These are phyloP conservation scores for Aurelia sp. DNA, from an alignment of 30 jellyfish, hydroid and myxozoan genomes.

Conservation along the genomic window DNA sequence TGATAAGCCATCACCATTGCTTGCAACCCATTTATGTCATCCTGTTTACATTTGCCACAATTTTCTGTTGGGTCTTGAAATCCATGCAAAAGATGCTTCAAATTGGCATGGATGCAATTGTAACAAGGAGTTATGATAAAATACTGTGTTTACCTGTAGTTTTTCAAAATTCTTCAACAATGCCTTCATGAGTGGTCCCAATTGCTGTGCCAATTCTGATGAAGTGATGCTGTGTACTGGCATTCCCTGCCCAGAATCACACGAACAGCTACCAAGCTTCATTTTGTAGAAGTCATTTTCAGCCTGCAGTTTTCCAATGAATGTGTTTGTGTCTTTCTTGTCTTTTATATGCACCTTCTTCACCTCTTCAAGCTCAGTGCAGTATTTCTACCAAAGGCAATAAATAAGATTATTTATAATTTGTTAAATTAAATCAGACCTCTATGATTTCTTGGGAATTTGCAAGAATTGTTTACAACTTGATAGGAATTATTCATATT, in stretches of 20 bases:
- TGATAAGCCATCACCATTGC: too few species aligned
- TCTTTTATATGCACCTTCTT: constrained; percentile 5
- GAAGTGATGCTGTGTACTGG: constrained; percentile 2
- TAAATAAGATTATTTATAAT: neutral
- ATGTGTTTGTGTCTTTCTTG: constrained; percentile 1
- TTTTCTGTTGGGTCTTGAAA: too few species aligned
- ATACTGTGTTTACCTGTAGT: neutral
- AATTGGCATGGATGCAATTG: neutral
- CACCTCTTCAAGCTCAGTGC: constrained; percentile 41
- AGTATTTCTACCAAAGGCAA: constrained; percentile 28
- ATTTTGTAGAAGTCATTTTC: neutral
- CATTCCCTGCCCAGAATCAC: neutral
- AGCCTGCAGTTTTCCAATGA: neutral
- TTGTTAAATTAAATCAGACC: too few species aligned
- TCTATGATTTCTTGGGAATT: too few species aligned
- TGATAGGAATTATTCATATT: too few species aligned
- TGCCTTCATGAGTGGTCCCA: neutral
- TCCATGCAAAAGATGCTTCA: too few species aligned
- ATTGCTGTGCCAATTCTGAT: neutral
- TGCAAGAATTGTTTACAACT: too few species aligned
- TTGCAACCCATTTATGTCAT: too few species aligned
- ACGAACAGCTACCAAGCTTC: neutral
- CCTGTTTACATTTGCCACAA: too few species aligned
- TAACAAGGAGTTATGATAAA: too few species aligned
- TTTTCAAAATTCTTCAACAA: neutral